Base-by-base conservation (phyloP, 2,888 invertebrate species). In the Cephonodes hylas region DNA sequence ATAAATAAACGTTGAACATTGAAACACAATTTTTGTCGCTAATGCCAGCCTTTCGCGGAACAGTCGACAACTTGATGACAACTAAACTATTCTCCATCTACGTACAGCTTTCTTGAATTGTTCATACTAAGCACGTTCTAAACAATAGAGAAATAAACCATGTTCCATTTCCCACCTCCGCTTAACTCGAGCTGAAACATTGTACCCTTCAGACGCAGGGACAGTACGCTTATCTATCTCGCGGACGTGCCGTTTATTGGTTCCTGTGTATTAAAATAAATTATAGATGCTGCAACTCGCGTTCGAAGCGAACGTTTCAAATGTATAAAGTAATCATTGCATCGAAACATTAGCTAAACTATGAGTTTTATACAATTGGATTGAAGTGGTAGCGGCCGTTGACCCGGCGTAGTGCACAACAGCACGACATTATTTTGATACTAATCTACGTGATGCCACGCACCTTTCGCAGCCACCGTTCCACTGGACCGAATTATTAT, bases 111-210 rank as follows among this genome's bases (percentile, higher is more conserved):
- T 71, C 69, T 69, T 68, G 69, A 69, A 72, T 72, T 69, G 64
- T 71, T 73, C 72, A 76, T 78, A 83, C 81, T 81, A 84, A 84
- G 74, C 83, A 79, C 76, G 74, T 77, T 79, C 73, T 65, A 76
- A 82, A 90, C 89, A 90, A 89, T 89, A 85, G 87, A 80, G 79
- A 84, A 83, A 89, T 89, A 89, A 89, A 90, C 80, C 72, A 84
- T 78, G 79, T 83, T 79, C 77, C 65, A 80, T 81, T 83, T 84
- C 73, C 78, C 82, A 84, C 84, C 80, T 84, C 78, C 76, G 81
- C 81, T 73, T 65, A 76, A 80, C 69, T 72, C 67, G 66, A 75
- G 70, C 68, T 73, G 66, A 75, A 82, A 77, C 78, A 79, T 80
- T 76, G 69, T 70, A 75, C 69, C 70, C 63, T 67, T 67, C 48